Percentiles rank a stretch among this genome's conserved stretches.
These are phyloP conservation scores for Cydia pomonella DNA, from an alignment of 1,140 invertebrate species.

Conservation along the genomic window DNA sequence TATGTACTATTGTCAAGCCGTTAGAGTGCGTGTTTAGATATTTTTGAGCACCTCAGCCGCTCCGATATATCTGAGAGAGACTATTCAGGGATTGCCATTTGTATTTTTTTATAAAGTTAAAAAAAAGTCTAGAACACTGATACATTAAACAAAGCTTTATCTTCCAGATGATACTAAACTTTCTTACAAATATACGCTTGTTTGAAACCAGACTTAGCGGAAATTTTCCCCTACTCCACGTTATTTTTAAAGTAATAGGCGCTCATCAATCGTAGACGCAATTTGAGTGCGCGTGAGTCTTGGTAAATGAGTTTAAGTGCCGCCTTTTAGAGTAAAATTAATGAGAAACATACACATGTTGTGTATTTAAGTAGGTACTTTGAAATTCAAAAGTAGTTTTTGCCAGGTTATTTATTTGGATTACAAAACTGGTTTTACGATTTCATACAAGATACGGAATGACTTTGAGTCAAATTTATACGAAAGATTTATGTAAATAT, in stretches of 20 bases:
- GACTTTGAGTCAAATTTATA: too few relatives aligned
- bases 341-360: constrained; percentile 17
- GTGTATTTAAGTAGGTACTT: background rate
- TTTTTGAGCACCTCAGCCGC: too few relatives aligned
- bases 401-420: background rate
- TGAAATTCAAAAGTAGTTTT: background rate
- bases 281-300: constrained; percentile 21
- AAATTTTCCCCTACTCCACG: background rate
- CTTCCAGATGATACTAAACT: background rate
- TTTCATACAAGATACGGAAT: background rate
- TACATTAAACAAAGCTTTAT: too few relatives aligned
- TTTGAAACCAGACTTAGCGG: background rate
- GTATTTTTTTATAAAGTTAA: too few relatives aligned
- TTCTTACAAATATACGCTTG: background rate
- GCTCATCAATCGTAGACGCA: constrained; percentile 20
- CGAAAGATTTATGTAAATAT: too few relatives aligned
- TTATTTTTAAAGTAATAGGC: constrained; percentile 18
- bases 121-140: too few relatives aligned
- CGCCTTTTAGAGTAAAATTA: constrained; percentile 26
- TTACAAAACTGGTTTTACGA: background rate
- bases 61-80: too few relatives aligned
- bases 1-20: too few relatives aligned
- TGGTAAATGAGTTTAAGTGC: constrained; percentile 21
- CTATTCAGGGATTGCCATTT: too few relatives aligned
- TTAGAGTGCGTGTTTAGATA: too few relatives aligned